Evolutionary conservation across 2,797 vertebrate species (phyloP).

Genomic region (Galagoides demidoff): DNA sequence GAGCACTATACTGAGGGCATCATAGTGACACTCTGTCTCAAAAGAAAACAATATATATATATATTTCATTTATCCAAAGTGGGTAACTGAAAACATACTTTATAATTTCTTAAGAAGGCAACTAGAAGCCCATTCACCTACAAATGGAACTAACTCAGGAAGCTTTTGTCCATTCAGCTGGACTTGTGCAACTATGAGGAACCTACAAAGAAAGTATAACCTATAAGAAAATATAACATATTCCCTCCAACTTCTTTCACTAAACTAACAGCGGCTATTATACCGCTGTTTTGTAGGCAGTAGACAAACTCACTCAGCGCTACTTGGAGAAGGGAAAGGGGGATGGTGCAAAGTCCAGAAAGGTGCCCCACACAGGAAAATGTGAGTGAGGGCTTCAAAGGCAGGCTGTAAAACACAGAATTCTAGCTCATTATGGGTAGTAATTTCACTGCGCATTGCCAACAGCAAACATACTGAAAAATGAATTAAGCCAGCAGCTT

Average conservation of each 20-base stretch:
- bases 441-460: neutral
- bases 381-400: neutral
- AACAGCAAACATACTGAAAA: neutral
- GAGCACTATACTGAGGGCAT: no score
- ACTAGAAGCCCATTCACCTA: slow-evolving; percentile 74
- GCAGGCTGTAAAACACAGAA: neutral
- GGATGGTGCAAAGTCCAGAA: neutral
- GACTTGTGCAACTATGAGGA: slow-evolving; percentile 70
- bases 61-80: neutral
- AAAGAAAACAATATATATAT: no score
- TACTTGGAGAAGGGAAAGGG: neutral
- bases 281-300: neutral
- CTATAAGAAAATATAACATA: slow-evolving; percentile 38
- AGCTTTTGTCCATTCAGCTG: slow-evolving; percentile 67
- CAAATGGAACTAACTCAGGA: slow-evolving; percentile 62
- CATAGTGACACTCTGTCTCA: no score
- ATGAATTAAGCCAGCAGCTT: neutral
- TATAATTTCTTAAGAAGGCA: slow-evolving; percentile 64
- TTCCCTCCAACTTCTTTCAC: slow-evolving; percentile 44
- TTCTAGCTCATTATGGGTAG: neutral
- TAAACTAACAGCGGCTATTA: slow-evolving; percentile 40
- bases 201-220: slow-evolving; percentile 63
- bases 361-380: neutral
- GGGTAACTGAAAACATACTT: neutral
- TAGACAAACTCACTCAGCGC: neutral